Evolutionary conservation across 2,113 vertebrate species (phyloP), one percentile per base, ranked within the genome.

Genomic region (Otus sunia): DNA sequence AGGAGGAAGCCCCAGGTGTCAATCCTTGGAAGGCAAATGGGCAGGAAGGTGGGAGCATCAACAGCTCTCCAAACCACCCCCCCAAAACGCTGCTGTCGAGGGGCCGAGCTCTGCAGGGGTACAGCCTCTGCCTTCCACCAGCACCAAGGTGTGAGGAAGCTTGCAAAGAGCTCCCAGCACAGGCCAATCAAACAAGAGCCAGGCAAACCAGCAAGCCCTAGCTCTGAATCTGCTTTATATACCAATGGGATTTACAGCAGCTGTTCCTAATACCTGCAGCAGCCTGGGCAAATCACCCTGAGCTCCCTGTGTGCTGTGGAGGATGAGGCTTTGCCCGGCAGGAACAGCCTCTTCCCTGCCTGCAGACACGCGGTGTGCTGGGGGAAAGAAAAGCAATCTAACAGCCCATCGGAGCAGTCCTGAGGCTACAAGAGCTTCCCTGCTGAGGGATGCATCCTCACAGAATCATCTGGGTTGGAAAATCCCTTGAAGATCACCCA

Each of bases 41-140:
- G 11, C 23, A 18, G 45, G 34, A 27, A 63, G 30, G 39, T 7
- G 23, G 5, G 41, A 64, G 43, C 36, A 47, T 29, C 8, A 6
- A 12, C 41, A 47, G 25, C 20, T 39, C 14, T 47, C 29, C 67
- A 59, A 26, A 59, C 26, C 20, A 3, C 20, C 9, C 15, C 10
- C 43, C 32, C 4, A 4, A 18, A 53, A 11, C 8, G 2, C 9
- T 7, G 45, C 34, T 26, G 0, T 3, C 2, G 21, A 15, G 12
- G 22, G 41, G 18, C 13, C 0, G 1, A 12, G 25, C 26, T 37
- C 39, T 22, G 6, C 63, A 27, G 15, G 14, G 23, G 10, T 10
- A 15, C n/a, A 12, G 26, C 34, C 21, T 47, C 43, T 16, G 29
- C 79, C 36, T 64, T n/a, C 58, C 25, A 8, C 50, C 67, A 22